Percentiles rank a stretch among this genome's conserved stretches.
Conservation (phyloP, 1,140 invertebrate species). For the Papilio dardanus region DNA sequence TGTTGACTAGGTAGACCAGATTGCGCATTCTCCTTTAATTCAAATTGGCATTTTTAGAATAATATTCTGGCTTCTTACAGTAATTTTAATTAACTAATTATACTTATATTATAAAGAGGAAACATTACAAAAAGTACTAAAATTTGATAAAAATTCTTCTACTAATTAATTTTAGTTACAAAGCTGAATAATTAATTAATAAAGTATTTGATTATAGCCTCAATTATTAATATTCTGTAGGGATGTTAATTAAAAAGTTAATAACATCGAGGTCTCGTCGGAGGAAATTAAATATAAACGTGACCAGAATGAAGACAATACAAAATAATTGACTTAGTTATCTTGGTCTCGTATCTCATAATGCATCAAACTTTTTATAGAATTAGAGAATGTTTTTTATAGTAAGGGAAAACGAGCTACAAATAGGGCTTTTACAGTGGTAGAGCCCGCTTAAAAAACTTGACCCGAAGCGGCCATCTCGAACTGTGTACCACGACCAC, state of each 20-base stretch:
- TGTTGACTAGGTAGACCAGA: no score
- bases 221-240: slow-evolving; percentile 18
- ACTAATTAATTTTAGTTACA: not conserved
- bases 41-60: no score
- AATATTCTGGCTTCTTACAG: no score
- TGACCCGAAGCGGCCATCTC: no score
- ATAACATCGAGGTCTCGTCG: not conserved
- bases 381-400: not conserved
- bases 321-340: slow-evolving; percentile 18
- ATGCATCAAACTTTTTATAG: not conserved
- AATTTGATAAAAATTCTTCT: not conserved
- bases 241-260: slow-evolving; percentile 33
- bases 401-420: no score
- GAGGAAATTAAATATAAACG: slow-evolving; percentile 32
- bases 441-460: no score
- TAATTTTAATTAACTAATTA: no score
- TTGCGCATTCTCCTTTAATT: no score
- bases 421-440: no score
- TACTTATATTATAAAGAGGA: no score
- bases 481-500: no score
- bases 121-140: not conserved
- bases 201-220: slow-evolving; percentile 2
- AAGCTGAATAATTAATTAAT: slow-evolving; percentile 2
- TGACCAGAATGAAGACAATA: slow-evolving; percentile 19
- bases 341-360: slow-evolving; percentile 1